Evolutionary conservation across 1,140 invertebrate genomes (phyloP).

Genomic region (Drosophila lini): DNA sequence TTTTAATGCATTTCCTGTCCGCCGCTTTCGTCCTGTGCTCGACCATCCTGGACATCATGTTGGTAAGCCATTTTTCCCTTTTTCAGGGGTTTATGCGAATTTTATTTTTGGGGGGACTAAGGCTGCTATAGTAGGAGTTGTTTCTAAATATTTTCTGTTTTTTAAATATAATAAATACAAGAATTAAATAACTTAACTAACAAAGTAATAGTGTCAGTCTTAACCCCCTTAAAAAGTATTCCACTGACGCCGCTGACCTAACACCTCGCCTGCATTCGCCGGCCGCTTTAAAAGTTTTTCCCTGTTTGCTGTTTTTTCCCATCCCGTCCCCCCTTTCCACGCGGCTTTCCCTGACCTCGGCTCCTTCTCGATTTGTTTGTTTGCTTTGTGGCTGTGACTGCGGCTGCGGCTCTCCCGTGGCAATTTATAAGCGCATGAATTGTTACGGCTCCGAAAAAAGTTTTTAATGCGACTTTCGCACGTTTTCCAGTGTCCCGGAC

Average conservation of each 20-base stretch:
- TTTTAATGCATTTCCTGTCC: slow-evolving; percentile 82
- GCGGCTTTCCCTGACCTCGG: slow-evolving; percentile 5
- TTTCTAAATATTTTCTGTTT: neutral
- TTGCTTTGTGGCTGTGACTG: slow-evolving; percentile 41
- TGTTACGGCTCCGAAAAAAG: slow-evolving; percentile 66
- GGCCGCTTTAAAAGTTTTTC: slow-evolving; percentile 62
- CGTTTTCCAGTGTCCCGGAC: slow-evolving; percentile 61
- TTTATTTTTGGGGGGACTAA: neutral
- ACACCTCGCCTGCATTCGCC: slow-evolving; percentile 26
- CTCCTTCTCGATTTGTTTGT: slow-evolving; percentile 39
- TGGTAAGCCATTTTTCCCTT: slow-evolving; percentile 58
- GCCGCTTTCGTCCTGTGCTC: slow-evolving; percentile 78
- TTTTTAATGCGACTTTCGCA: slow-evolving; percentile 73
- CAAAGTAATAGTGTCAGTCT: no score
- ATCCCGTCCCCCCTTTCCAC: neutral
- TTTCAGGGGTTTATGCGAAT: neutral
- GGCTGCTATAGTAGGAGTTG: neutral
- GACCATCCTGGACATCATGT: slow-evolving; percentile 78
- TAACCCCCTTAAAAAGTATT: neutral
- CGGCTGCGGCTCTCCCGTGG: slow-evolving; percentile 36
- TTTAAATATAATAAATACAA: neutral
- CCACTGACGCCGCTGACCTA: neutral
- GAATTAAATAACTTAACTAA: neutral
- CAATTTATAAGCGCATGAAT: slow-evolving; percentile 77
- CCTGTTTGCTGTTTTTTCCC: slow-evolving; percentile 44